Base-by-base conservation (phyloP, 2,888 invertebrate species). In the Minunthozetes semirufus region DNA sequence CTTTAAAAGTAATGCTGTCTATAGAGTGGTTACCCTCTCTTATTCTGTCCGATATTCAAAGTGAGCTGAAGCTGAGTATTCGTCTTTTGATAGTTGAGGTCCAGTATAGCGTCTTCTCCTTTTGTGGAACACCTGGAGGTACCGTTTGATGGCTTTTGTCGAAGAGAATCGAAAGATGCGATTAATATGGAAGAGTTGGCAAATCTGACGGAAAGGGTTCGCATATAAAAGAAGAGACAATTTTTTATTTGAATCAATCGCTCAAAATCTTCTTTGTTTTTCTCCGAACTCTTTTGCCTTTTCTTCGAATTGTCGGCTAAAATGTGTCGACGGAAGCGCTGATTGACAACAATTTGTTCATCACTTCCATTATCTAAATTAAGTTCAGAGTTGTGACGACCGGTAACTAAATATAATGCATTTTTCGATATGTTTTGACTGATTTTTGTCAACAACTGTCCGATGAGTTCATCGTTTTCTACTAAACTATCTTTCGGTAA, bases 221-320 rank as follows among this genome's bases (percentile, higher is more conserved):
- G n/a, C 15, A 66, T 19, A n/a, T 19, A 70, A n/a, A 70, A 48
- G 42, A 22, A 70, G 22, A 70, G 70, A 70, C 70, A 70, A 15
- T 25, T 22, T 6, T 70, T 13, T 15, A 70, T 27, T 1, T 42
- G 0, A 1, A 70, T 46, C 27, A 70, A 70, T 29, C 22, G 19
- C 3, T 42, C 11, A n/a, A 19, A 0, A 29, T 68, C 42, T 66
- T 66, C 38, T 4, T 15, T 42, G 17, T 68, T n/a, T 50, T 50
- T 19, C 19, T n/a, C 50, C 1, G 50, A 19, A 9, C 19, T 19
- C 19, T 50, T 50, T 19, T 5, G n/a, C 2, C 50, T n/a, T n/a
- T 50, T 50, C 19, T 50, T 50, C 19, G 50, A 53, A 53, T 53
- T 19, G 19, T 6, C 8, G 19, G 53, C 19, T 19, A 53, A 22